Percentiles rank a stretch among this genome's conserved stretches.
These are phyloP conservation scores for Nomada hirtipes DNA, from an alignment of 2,888 invertebrate species.

Conservation along the genomic window DNA sequence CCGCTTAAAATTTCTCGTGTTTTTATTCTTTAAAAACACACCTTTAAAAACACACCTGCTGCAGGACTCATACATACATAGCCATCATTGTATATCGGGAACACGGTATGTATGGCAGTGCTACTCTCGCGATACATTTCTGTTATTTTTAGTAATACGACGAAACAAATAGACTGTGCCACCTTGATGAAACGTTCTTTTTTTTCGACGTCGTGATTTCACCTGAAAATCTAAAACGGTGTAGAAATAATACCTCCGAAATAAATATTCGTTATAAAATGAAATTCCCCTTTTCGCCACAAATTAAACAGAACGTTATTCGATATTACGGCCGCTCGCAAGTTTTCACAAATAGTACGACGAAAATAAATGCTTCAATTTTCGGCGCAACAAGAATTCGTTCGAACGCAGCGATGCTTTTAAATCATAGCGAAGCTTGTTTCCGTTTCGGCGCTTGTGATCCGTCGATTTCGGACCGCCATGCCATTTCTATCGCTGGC, in stretches of 20 bases:
- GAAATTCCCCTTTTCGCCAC: too few species aligned
- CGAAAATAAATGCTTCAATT: background rate
- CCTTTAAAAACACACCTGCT: too few species aligned
- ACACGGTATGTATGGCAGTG: too few species aligned
- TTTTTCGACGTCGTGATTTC: background rate
- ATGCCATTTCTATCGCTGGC: background rate
- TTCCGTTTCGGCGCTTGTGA: constrained; percentile 6
- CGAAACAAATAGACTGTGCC: background rate
- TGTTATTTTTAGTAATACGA: constrained; percentile 25
- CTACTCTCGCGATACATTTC: background rate
- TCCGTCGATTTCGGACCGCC: background rate
- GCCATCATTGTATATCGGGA: too few species aligned
- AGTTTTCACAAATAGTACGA: background rate
- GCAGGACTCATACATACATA: too few species aligned
- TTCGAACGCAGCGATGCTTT: background rate
- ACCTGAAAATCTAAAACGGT: too few species aligned
- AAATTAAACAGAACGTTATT: too few species aligned
- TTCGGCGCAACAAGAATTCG: background rate
- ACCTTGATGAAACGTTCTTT: background rate
- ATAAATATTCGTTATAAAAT: too few species aligned
- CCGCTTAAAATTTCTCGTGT: constrained; percentile 2
- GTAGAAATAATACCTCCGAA: too few species aligned
- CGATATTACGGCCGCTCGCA: background rate
- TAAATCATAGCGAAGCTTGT: constrained; percentile 16
- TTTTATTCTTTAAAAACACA: constrained; percentile 41